Conservation (phyloP, 2,888 invertebrate genomes). For the Atrina japonica region DNA sequence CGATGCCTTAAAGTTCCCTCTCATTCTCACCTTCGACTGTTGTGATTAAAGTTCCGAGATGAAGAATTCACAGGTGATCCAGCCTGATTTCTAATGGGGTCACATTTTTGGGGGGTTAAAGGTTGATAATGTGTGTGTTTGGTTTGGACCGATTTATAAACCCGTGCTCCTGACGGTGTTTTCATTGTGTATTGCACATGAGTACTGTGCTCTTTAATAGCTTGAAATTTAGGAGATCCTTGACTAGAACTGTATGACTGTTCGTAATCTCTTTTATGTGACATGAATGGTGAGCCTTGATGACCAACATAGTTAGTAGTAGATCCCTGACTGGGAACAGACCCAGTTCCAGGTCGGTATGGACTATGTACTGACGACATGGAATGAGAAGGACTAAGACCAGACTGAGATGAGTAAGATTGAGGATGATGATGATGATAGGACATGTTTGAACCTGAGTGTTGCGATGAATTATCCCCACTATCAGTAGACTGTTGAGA, state of each 20-base stretch:
- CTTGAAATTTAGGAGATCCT: conserved; percentile 52
- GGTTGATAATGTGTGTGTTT: conserved; percentile 81
- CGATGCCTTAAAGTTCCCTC: background rate
- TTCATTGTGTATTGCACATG: conserved; percentile 68
- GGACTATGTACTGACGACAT: conserved; percentile 36
- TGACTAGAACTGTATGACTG: conserved; percentile 39
- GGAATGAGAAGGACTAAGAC: conserved; percentile 43
- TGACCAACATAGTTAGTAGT: conserved; percentile 32
- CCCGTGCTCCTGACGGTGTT: conserved; percentile 52
- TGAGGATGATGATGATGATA: conserved; percentile 43
- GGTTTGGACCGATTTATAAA: conserved; percentile 54
- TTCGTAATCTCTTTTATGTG: conserved; percentile 42
- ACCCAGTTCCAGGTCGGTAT: conserved; percentile 47
- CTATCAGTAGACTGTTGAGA: conserved; percentile 70
- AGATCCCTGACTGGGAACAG: conserved; percentile 36
- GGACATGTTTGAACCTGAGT: conserved; percentile 56
- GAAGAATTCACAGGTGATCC: conserved; percentile 47
- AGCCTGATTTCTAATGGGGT: conserved; percentile 74
- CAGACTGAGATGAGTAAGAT: conserved; percentile 34
- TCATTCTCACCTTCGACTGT: conserved; percentile 55
- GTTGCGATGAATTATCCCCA: conserved; percentile 48
- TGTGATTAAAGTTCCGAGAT: conserved; percentile 43
- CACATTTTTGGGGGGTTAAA: conserved; percentile 82
- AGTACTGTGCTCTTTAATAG: conserved; percentile 55
- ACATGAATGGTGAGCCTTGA: conserved; percentile 44